These are phyloP conservation scores for Cetoscarus ocellatus DNA, from an alignment of 2,797 vertebrate genomes.

Conservation along the genomic window DNA sequence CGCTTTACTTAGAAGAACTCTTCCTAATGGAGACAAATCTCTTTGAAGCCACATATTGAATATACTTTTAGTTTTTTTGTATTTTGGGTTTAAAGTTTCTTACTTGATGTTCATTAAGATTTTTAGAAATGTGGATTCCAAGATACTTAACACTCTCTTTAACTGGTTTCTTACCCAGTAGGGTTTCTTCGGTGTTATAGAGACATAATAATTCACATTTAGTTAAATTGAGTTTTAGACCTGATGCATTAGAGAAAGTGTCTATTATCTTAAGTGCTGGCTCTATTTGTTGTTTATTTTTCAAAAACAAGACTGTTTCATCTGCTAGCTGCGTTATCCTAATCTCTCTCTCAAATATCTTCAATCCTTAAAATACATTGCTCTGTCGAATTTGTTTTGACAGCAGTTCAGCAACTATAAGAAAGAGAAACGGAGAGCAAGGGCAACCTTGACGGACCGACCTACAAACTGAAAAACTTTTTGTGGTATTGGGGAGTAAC, in stretches of 20 bases:
- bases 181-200: not conserved
- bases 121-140: too few species aligned
- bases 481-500: too few species aligned
- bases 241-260: not conserved
- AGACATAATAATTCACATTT: constrained; percentile 1
- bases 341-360: too few species aligned
- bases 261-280: not conserved
- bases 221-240: not conserved
- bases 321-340: not conserved
- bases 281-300: not conserved
- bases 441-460: constrained; percentile 1
- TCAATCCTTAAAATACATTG: not conserved
- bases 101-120: not conserved
- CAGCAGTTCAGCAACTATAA: constrained; percentile 7
- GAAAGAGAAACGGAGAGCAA: not conserved
- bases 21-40: not conserved
- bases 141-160: not conserved
- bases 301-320: not conserved
- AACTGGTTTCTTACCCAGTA: not conserved
- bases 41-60: constrained; percentile 17
- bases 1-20: not conserved
- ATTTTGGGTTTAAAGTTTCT: not conserved
- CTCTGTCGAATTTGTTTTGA: not conserved
- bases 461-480: too few species aligned
- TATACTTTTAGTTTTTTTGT: constrained; percentile 3